Conservation (phyloP, 1,140 invertebrate genomes). For the Phymorhynchus buccinoides region DNA sequence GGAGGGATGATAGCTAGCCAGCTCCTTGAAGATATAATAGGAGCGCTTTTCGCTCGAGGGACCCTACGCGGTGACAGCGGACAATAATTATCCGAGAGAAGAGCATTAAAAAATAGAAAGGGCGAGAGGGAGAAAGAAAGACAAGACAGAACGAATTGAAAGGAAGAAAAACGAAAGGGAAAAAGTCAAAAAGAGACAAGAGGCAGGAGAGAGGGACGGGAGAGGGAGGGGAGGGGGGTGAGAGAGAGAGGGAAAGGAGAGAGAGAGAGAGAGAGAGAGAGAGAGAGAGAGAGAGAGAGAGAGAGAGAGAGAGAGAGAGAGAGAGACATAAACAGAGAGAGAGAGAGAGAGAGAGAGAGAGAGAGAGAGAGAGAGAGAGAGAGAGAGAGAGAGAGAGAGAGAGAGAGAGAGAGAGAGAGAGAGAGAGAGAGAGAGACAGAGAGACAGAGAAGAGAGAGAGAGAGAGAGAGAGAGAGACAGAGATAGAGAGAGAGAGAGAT, state of each 20-base stretch:
- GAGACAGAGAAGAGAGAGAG: not conserved
- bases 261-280: not conserved
- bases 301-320: not conserved
- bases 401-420: not conserved
- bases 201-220: not conserved
- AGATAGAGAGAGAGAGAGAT: not conserved
- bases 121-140: not conserved
- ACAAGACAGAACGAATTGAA: not conserved
- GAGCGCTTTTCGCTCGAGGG: too few relatives aligned
- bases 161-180: not conserved
- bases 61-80: too few relatives aligned
- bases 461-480: not conserved
- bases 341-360: not conserved
- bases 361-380: not conserved
- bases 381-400: not conserved
- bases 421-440: not conserved
- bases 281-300: not conserved
- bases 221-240: not conserved
- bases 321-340: not conserved
- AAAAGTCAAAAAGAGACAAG: not conserved
- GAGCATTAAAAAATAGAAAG: too few relatives aligned
- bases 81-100: too few relatives aligned
- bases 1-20: too few relatives aligned
- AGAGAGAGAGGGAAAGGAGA: constrained; percentile 2
- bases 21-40: too few relatives aligned